Evolutionary conservation across 2,797 vertebrate species (phyloP).

Genomic region (Anomalospiza imberbis): DNA sequence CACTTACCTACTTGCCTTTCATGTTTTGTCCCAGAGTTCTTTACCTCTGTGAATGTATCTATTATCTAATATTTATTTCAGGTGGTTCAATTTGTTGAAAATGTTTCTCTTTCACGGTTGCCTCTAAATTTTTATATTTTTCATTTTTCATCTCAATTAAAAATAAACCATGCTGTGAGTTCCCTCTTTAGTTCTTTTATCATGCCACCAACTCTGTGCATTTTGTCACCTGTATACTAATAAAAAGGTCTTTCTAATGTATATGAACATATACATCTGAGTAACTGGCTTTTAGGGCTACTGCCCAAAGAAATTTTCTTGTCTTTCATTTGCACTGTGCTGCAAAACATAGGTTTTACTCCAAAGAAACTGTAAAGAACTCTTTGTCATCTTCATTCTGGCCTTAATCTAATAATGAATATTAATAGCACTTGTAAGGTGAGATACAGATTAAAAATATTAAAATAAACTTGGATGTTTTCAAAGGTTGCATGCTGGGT

Average conservation of each 20-base stretch:
- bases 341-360: not conserved
- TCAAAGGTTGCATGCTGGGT: slow-evolving; percentile 22
- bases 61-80: not conserved
- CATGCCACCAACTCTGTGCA: slow-evolving; percentile 25
- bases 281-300: slow-evolving; percentile 12
- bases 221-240: slow-evolving; percentile 46
- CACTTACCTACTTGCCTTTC: not conserved
- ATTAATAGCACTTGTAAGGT: slow-evolving; percentile 50
- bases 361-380: slow-evolving; percentile 10
- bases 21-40: not conserved
- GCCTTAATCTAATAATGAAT: slow-evolving; percentile 51
- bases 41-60: not conserved
- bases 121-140: slow-evolving; percentile 22
- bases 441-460: slow-evolving; percentile 38
- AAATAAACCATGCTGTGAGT: slow-evolving; percentile 71
- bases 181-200: slow-evolving; percentile 49
- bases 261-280: not conserved
- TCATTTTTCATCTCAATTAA: slow-evolving; percentile 75
- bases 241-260: not conserved
- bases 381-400: slow-evolving; percentile 24
- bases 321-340: not conserved
- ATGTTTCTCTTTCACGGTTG: slow-evolving; percentile 30
- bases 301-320: slow-evolving; percentile 11
- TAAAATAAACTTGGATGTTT: slow-evolving; percentile 32
- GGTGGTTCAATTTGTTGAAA: not conserved